Percentiles rank a stretch among this genome's conserved stretches.
phyloP scores from a whole-genome alignment of 2,797 vertebrate genomes.

The Melanogrammus aeglefinus region DNA sequence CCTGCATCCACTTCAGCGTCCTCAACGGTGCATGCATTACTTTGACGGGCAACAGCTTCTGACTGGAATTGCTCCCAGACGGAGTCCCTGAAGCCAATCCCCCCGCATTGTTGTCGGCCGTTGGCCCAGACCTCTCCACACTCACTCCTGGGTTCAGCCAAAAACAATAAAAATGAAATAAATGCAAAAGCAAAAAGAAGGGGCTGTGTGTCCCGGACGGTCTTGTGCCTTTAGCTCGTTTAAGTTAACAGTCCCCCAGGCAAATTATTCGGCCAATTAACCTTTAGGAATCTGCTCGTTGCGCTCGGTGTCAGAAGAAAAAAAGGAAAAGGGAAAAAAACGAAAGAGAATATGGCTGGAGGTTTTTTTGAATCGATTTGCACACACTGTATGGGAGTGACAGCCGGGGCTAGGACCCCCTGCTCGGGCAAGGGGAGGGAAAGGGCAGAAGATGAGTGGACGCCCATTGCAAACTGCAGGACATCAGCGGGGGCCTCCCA shows the following conservation, averaged over 20 bases:
- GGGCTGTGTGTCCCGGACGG: not conserved
- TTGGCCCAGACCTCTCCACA: not conserved
- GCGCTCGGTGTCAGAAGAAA: not conserved
- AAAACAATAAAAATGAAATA: not conserved
- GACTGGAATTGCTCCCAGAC: slow-evolving; percentile 10
- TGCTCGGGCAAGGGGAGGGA: slow-evolving; percentile 8
- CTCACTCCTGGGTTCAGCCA: not conserved
- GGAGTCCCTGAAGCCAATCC: not conserved
- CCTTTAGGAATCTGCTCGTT: slow-evolving; percentile 35
- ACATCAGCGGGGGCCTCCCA: slow-evolving; percentile 3
- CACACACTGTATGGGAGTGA: slow-evolving; percentile 8
- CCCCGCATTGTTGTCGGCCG: not conserved
- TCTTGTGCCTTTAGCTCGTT: not conserved
- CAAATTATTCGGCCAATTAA: slow-evolving; percentile 49
- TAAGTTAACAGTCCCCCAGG: slow-evolving; percentile 24
- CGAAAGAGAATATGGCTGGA: not conserved
- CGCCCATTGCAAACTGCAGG: slow-evolving; percentile 1
- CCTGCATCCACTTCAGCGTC: slow-evolving; percentile 4
- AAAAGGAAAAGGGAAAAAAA: not conserved
- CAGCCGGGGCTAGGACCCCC: not conserved
- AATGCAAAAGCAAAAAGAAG: not conserved
- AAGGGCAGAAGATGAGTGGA: slow-evolving; percentile 16
- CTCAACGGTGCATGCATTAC: slow-evolving; percentile 22
- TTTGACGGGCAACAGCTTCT: slow-evolving; percentile 15
- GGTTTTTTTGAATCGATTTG: slow-evolving; percentile 23